Conservation (phyloP, 2,888 invertebrate genomes). For the Amiota mariae region DNA sequence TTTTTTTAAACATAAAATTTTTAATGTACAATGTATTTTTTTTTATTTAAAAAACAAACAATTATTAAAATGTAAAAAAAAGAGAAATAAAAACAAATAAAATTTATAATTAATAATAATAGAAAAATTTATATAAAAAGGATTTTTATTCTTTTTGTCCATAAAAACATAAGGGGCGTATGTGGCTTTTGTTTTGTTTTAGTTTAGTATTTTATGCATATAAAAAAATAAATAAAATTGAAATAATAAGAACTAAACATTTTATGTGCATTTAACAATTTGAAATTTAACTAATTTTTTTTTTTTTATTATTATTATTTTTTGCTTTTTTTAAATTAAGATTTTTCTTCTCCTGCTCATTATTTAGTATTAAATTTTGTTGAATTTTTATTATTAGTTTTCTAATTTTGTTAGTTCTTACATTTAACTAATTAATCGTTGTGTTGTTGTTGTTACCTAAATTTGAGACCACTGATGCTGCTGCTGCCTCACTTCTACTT, state of each 20-base stretch:
- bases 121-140: neutral
- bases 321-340: neutral
- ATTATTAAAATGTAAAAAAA: slow-evolving; percentile 32
- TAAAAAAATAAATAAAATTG: too few relatives aligned
- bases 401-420: slow-evolving; percentile 29
- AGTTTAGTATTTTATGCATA: too few relatives aligned
- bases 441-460: slow-evolving; percentile 46
- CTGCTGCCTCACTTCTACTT: slow-evolving; percentile 48
- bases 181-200: too few relatives aligned
- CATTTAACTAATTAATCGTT: slow-evolving; percentile 60
- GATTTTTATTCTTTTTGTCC: too few relatives aligned
- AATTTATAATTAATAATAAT: slow-evolving; percentile 53
- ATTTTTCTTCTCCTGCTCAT: neutral
- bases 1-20: neutral
- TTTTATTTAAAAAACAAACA: slow-evolving; percentile 38
- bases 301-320: slow-evolving; percentile 1
- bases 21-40: slow-evolving; percentile 36
- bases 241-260: slow-evolving; percentile 20
- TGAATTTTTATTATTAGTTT: slow-evolving; percentile 4
- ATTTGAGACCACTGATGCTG: slow-evolving; percentile 37
- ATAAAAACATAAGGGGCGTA: too few relatives aligned
- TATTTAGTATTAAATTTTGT: neutral
- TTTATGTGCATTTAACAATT: slow-evolving; percentile 12
- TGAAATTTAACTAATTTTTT: slow-evolving; percentile 18
- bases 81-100: slow-evolving; percentile 59